phyloP scores from a whole-genome alignment of 2,113 vertebrate genomes.

The Macroglossus sobrinus region DNA sequence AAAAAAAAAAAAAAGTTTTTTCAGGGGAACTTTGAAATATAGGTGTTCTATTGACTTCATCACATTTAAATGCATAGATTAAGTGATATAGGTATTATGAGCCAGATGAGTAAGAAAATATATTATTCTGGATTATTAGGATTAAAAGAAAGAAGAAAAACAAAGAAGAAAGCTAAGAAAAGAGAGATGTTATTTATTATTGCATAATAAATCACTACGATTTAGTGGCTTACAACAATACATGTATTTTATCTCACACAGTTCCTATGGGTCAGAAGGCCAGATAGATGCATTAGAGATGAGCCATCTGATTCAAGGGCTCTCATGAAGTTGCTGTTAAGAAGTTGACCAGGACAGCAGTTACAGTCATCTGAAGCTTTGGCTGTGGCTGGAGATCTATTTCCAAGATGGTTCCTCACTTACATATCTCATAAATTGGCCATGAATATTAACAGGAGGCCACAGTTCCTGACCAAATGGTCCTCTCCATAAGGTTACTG shows the following conservation, averaged over 20 bases:
- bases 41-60: background rate
- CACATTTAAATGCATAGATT: background rate
- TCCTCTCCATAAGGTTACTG: background rate
- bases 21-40: background rate
- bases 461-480: background rate
- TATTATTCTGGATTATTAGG: background rate
- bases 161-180: background rate
- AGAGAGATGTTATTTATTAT: background rate
- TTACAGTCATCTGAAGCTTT: background rate
- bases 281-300: background rate
- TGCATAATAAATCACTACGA: background rate
- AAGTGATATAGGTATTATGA: background rate
- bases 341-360: background rate
- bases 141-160: background rate
- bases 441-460: background rate
- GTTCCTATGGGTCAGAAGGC: background rate
- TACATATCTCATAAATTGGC: background rate
- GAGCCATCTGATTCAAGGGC: rapidly evolving
- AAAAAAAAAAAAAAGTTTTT: background rate
- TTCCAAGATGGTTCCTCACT: background rate
- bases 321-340: background rate
- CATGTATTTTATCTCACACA: background rate
- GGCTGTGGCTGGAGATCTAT: background rate
- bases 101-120: background rate
- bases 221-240: background rate